Conservation (phyloP, 2,888 invertebrate species). For the Sicus ferrugineus region DNA sequence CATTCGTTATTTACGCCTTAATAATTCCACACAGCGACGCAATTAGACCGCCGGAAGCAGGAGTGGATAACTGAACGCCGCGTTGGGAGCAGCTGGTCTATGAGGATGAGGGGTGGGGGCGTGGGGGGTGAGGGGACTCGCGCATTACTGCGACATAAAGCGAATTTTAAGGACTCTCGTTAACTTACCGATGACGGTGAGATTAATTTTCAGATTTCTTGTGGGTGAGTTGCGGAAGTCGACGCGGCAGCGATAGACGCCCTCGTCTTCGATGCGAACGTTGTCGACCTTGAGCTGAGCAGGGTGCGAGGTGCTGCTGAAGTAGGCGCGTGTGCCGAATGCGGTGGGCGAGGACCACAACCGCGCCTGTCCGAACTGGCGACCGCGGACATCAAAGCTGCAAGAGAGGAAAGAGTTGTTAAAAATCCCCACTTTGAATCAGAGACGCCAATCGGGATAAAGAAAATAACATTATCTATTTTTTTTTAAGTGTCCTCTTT, state of each 20-base stretch:
- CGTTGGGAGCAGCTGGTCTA: conserved; percentile 26
- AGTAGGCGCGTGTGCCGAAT: conserved; percentile 83
- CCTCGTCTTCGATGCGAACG: conserved; percentile 71
- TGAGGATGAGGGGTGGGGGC: too few relatives aligned
- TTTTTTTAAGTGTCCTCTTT: too few relatives aligned
- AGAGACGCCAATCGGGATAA: too few relatives aligned
- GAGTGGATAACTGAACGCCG: not conserved
- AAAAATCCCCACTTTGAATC: too few relatives aligned
- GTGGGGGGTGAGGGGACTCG: too few relatives aligned
- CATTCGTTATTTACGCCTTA: conserved; percentile 29
- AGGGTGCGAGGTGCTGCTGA: conserved; percentile 81
- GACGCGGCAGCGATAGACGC: conserved; percentile 76
- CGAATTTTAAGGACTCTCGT: conserved; percentile 9
- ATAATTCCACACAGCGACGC: conserved; percentile 16
- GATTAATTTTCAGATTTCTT: conserved; percentile 76
- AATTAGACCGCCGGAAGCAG: conserved; percentile 9
- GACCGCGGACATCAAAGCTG: conserved; percentile 81
- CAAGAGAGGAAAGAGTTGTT: conserved; percentile 35
- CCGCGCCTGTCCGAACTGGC: conserved; percentile 76
- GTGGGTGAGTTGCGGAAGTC: conserved; percentile 79
- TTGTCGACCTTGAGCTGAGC: conserved; percentile 77
- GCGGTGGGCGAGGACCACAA: conserved; percentile 82
- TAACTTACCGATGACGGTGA: conserved; percentile 77
- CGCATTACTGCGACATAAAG: too few relatives aligned
- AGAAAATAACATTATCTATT: too few relatives aligned